Conservation (phyloP, 2,113 vertebrate genomes). For the Cricetomys ansorgei region DNA sequence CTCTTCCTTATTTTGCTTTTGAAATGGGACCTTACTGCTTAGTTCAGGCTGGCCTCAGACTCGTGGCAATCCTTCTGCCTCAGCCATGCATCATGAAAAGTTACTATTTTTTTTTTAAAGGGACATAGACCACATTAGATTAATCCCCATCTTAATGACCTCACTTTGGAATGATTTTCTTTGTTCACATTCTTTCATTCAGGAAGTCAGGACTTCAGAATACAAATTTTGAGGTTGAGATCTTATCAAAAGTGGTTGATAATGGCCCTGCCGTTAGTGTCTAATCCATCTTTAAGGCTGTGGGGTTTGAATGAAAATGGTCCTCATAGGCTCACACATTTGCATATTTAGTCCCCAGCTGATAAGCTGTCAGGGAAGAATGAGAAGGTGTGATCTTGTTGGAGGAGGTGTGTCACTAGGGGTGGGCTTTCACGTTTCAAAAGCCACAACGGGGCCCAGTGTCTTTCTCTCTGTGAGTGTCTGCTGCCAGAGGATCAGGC, state of each 20-base stretch:
- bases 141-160: neutral
- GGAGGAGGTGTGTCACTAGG: neutral
- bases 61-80: neutral
- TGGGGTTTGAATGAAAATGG: neutral
- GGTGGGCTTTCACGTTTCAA: neutral
- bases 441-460: neutral
- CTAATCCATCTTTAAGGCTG: neutral
- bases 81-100: neutral
- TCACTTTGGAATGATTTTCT: neutral
- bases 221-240: neutral
- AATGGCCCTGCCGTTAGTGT: accelerated
- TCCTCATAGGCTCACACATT: neutral
- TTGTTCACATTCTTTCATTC: neutral
- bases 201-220: neutral
- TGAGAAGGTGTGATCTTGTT: neutral
- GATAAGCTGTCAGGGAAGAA: neutral
- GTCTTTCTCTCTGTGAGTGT: neutral
- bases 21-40: neutral
- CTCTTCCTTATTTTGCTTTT: neutral
- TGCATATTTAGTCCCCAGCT: neutral
- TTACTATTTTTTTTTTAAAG: neutral
- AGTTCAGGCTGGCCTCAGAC: neutral
- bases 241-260: neutral
- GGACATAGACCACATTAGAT: neutral
- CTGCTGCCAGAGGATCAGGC: neutral